Percentiles rank a stretch among this genome's conserved stretches.
Evolutionary conservation across 2,888 invertebrate genomes (phyloP).

Genomic region (Dugesia japonica): DNA sequence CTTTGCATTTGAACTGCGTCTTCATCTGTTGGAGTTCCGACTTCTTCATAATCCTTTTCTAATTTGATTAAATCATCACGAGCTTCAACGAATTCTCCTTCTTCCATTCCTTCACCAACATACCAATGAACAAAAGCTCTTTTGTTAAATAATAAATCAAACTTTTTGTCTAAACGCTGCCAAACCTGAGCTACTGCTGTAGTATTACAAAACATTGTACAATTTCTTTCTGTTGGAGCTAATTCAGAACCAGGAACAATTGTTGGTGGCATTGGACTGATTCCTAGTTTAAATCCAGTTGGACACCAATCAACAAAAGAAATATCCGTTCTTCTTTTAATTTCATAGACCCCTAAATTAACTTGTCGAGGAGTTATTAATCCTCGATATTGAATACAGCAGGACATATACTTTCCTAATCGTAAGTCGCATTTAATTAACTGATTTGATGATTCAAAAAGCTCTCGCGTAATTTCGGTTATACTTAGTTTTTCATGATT

Average conservation of each 20-base stretch:
- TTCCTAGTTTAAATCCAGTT: conserved; percentile 58
- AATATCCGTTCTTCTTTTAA: conserved; percentile 71
- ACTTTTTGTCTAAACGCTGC: conserved; percentile 44
- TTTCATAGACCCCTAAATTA: conserved; percentile 52
- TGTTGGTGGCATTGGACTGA: conserved; percentile 50
- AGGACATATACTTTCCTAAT: conserved; percentile 38
- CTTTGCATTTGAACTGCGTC: conserved; percentile 36
- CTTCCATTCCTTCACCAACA: conserved; percentile 50
- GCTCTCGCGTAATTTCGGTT: conserved; percentile 40
- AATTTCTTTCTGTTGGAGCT: conserved; percentile 50
- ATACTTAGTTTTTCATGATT: conserved; percentile 41
- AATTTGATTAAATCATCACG: conserved; percentile 60
- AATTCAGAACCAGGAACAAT: conserved; percentile 59
- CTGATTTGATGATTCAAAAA: conserved; percentile 42
- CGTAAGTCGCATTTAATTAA: conserved; percentile 38
- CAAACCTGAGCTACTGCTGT: conserved; percentile 50
- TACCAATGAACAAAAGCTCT: conserved; percentile 46
- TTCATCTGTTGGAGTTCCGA: conserved; percentile 49
- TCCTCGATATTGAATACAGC: conserved; percentile 37
- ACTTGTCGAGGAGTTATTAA: conserved; percentile 39
- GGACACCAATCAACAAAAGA: conserved; percentile 68
- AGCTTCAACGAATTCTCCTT: conserved; percentile 72
- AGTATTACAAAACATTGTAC: conserved; percentile 50
- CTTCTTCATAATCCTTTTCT: conserved; percentile 49
- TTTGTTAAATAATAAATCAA: conserved; percentile 40